Percentiles rank a stretch among this genome's conserved stretches.
phyloP scores from a whole-genome alignment of 2,113 vertebrate genomes.

The Edolisoma coerulescens region DNA sequence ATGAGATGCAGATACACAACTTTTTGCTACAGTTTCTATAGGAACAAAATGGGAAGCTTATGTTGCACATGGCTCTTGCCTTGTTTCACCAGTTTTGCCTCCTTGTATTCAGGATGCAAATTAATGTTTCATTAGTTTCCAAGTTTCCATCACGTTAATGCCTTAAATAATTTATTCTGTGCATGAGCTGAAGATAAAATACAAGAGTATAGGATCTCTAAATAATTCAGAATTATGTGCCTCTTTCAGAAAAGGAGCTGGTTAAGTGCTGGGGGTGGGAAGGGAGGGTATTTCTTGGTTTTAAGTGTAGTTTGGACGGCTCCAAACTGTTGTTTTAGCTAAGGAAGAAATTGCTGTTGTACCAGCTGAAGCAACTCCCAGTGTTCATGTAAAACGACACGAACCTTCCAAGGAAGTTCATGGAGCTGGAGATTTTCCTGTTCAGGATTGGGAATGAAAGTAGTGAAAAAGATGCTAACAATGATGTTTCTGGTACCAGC shows the following conservation, averaged over 20 bases:
- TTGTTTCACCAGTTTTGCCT: constrained; percentile 19
- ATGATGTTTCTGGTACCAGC: neutral
- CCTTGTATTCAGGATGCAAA: constrained; percentile 47
- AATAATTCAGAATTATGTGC: constrained; percentile 48
- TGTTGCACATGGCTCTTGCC: neutral
- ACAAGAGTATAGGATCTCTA: constrained; percentile 18
- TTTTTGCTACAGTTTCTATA: neutral
- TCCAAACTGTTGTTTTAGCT: neutral
- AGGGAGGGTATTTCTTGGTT: neutral
- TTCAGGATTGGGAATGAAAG: neutral
- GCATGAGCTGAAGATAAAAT: constrained; percentile 53
- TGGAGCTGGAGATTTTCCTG: neutral
- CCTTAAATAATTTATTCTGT: constrained; percentile 56
- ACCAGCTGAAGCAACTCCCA: neutral
- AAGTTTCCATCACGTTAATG: constrained; percentile 51
- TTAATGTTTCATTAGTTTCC: constrained; percentile 64
- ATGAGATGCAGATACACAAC: neutral
- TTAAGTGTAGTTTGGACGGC: neutral
- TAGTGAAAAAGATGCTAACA: neutral
- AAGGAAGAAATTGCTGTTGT: neutral
- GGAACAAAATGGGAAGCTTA: neutral
- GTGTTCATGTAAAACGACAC: neutral
- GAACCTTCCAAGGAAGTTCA: neutral
- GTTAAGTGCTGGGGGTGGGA: neutral
- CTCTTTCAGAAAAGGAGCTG: neutral